Percentiles rank a stretch among this genome's conserved stretches.
Conservation (phyloP, 2,797 vertebrate genomes). For the Takifugu ocellatus region DNA sequence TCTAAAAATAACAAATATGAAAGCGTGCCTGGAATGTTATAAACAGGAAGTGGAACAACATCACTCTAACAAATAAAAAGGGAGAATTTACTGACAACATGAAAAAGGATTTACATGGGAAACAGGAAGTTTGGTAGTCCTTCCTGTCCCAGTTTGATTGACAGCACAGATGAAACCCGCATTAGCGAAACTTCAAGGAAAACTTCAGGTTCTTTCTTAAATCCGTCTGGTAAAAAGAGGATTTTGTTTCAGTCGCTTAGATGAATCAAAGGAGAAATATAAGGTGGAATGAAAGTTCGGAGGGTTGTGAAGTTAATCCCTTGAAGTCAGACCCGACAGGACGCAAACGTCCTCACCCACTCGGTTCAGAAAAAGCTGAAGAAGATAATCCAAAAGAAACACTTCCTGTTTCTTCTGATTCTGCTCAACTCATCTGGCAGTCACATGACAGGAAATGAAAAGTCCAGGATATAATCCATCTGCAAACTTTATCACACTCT, state of each 20-base stretch:
- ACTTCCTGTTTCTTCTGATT: constrained; percentile 40
- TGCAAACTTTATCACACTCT: constrained; percentile 33
- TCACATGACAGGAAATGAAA: constrained; percentile 39
- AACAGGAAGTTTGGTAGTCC: too few relatives aligned
- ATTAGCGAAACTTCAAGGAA: too few relatives aligned
- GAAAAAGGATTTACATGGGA: too few relatives aligned
- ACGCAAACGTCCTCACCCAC: constrained; percentile 6
- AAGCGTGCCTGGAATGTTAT: too few relatives aligned
- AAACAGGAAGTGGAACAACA: too few relatives aligned
- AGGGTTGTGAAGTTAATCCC: constrained; percentile 48
- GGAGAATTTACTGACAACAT: too few relatives aligned
- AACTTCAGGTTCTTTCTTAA: too few relatives aligned
- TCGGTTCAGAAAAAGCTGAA: constrained; percentile 3
- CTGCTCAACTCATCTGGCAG: constrained; percentile 34
- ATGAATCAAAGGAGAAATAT: constrained; percentile 31
- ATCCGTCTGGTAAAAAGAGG: neutral
- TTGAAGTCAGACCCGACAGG: constrained; percentile 28
- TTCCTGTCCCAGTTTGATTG: too few relatives aligned
- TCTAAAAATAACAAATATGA: too few relatives aligned
- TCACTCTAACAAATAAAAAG: too few relatives aligned
- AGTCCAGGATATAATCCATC: constrained; percentile 45
- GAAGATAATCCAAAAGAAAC: constrained; percentile 56
- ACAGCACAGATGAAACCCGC: too few relatives aligned
- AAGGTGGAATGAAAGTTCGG: constrained; percentile 41
- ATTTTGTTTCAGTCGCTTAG: constrained; percentile 24